Percentiles rank a stretch among this genome's conserved stretches.
Evolutionary conservation across 1,140 invertebrate species (phyloP).

Genomic region (Pseudachorutes palmiensis): DNA sequence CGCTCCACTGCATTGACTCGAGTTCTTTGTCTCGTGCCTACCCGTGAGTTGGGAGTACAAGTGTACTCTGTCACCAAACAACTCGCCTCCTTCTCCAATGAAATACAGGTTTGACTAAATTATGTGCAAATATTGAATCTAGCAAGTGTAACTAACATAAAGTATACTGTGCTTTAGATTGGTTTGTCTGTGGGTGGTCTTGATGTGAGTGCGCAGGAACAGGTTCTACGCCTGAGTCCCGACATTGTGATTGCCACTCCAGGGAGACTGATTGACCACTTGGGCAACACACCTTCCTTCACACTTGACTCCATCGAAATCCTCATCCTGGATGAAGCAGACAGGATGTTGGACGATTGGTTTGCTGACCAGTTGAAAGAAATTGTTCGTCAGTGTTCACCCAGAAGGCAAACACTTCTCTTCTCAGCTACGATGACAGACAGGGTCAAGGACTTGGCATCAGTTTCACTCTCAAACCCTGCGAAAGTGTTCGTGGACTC

Average conservation of each 20-base stretch:
- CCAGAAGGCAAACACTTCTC: conserved; percentile 90
- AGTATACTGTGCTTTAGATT: conserved; percentile 52
- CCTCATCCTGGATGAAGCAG: conserved; percentile 88
- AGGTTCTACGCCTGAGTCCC: conserved; percentile 75
- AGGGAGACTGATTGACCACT: conserved; percentile 91
- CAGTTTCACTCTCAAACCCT: conserved; percentile 82
- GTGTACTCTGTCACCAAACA: conserved; percentile 90
- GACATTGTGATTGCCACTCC: conserved; percentile 98
- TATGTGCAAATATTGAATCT: too few relatives aligned
- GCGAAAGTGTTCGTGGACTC: conserved; percentile 91
- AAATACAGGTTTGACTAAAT: conserved; percentile 37
- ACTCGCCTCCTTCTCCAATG: conserved; percentile 73
- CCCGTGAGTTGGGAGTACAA: conserved; percentile 91
- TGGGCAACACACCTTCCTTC: conserved; percentile 92
- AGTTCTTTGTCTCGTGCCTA: conserved; percentile 90
- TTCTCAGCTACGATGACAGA: conserved; percentile 99
- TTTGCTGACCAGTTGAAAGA: conserved; percentile 98
- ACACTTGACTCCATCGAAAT: conserved; percentile 85
- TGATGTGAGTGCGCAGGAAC: conserved; percentile 54
- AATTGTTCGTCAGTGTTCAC: conserved; percentile 80
- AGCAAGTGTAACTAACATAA: too few relatives aligned
- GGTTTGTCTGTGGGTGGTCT: conserved; percentile 83
- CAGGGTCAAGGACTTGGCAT: conserved; percentile 83
- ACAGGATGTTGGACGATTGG: conserved; percentile 96
- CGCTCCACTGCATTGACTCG: conserved; percentile 58